phyloP scores from a whole-genome alignment of 2,888 invertebrate genomes.

The Ormyrus nitidulus region DNA sequence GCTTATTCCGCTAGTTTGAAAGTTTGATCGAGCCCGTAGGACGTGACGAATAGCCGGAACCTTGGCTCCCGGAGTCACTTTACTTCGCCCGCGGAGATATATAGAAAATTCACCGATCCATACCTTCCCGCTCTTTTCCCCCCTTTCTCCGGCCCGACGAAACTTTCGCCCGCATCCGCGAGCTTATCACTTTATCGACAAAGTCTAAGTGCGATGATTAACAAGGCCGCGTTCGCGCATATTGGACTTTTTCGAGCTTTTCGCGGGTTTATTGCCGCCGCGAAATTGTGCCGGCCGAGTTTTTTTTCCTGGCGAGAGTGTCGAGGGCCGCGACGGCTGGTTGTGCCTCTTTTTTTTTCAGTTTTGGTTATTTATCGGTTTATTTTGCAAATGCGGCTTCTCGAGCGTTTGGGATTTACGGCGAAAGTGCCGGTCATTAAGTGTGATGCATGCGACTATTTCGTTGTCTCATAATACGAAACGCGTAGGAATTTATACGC shows the following conservation, averaged over 20 bases:
- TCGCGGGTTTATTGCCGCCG: background rate
- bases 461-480: too few species aligned
- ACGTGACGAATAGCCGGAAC: constrained; percentile 54
- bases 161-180: background rate
- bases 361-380: too few species aligned
- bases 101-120: background rate
- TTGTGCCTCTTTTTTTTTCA: too few species aligned
- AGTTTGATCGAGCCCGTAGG: constrained; percentile 59
- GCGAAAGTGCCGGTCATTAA: too few species aligned
- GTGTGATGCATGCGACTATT: too few species aligned
- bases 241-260: constrained; percentile 24
- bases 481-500: too few species aligned
- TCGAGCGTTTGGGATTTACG: too few species aligned
- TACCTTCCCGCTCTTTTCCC: background rate
- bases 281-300: too few species aligned
- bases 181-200: constrained; percentile 47
- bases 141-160: background rate
- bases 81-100: background rate
- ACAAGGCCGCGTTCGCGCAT: constrained; percentile 22
- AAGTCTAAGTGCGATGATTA: constrained; percentile 39
- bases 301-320: too few species aligned
- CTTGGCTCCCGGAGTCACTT: background rate
- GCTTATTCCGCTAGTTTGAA: constrained; percentile 53
- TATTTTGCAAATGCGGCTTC: too few species aligned
- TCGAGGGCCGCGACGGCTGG: too few species aligned